Evolutionary conservation across 2,797 vertebrate genomes (phyloP).

Genomic region (Pipistrellus pipistrellus): DNA sequence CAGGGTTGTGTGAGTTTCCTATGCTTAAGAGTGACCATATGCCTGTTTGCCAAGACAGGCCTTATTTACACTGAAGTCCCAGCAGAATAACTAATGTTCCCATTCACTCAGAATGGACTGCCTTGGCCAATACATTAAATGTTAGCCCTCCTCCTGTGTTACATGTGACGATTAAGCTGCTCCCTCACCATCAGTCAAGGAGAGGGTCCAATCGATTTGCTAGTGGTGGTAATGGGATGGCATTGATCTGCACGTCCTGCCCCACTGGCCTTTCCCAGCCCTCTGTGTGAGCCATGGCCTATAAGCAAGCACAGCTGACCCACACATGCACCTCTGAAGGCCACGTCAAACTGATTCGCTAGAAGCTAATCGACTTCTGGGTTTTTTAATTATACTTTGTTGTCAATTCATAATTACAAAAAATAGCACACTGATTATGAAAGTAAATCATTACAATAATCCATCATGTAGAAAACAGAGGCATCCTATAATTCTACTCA

Average conservation of each 20-base stretch:
- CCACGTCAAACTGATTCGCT: background rate
- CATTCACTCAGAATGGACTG: background rate
- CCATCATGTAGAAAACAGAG: background rate
- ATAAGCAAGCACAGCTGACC: no score
- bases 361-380: background rate
- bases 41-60: background rate
- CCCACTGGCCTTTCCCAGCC: background rate
- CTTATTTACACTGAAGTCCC: background rate
- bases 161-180: background rate
- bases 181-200: background rate
- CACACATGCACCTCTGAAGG: accelerated
- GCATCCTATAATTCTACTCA: background rate
- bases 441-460: background rate
- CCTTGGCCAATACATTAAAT: background rate
- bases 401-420: slow-evolving; percentile 4
- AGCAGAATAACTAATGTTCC: background rate
- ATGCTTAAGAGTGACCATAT: no score
- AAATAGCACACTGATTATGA: background rate
- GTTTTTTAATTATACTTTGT: background rate
- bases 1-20: background rate
- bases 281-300: background rate
- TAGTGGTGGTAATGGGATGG: background rate
- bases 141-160: background rate
- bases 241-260: background rate
- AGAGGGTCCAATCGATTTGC: background rate